phyloP scores from a whole-genome alignment of 92 coral and sea anemone species.

The Porites divaricata region DNA sequence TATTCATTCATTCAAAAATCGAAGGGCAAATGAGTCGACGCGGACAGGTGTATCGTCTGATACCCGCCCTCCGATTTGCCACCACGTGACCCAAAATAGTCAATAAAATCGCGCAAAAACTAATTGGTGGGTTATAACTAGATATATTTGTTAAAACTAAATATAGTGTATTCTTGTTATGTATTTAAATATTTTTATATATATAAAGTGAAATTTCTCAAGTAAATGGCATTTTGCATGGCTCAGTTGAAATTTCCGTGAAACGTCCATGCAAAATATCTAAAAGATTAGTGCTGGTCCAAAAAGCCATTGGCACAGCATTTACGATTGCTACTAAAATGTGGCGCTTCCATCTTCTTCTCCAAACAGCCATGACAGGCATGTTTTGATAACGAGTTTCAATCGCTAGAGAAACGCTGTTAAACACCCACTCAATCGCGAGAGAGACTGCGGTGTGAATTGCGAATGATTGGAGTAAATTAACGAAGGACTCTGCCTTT shows the following conservation, averaged over 20 bases:
- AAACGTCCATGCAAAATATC: not conserved
- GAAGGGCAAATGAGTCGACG: too few relatives aligned
- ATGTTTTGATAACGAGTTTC: conserved; percentile 39
- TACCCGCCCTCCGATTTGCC: too few relatives aligned
- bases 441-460: not conserved
- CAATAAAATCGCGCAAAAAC: too few relatives aligned
- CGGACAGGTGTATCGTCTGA: too few relatives aligned
- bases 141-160: too few relatives aligned
- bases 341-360: conserved; percentile 14
- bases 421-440: not conserved
- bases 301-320: not conserved
- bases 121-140: too few relatives aligned
- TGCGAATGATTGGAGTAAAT: not conserved
- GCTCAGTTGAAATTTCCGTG: not conserved
- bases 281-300: not conserved
- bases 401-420: conserved; percentile 16
- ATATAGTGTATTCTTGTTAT: too few relatives aligned
- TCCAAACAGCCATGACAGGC: conserved; percentile 37
- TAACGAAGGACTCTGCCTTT: not conserved
- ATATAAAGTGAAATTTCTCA: not conserved
- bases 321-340: not conserved
- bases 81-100: too few relatives aligned
- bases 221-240: not conserved
- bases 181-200: too few relatives aligned
- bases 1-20: too few relatives aligned